Evolutionary conservation across 2,113 vertebrate species (phyloP), one percentile per base, ranked within the genome.

Genomic region (Machaerirhynchus nigripectus): DNA sequence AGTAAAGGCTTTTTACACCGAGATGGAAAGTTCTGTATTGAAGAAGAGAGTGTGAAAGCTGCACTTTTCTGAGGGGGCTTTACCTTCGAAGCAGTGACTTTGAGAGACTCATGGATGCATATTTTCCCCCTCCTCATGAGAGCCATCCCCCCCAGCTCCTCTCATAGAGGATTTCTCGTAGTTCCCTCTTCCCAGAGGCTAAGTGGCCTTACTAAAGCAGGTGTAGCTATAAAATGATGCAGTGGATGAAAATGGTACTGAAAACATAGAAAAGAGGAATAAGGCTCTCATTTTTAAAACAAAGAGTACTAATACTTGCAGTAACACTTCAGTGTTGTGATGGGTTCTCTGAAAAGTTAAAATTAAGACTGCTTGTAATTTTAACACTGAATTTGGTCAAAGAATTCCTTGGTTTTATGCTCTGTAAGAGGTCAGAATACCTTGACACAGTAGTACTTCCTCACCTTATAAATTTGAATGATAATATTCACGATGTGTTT

Each of bases 1-100:
- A 92, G 40, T 67, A 81, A 90, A 87, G 49, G 39, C 33, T 81
- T 90, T 90, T 81, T 73, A 61, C 20, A 11, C 0, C 0, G 27
- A 50, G 28, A 20, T 42, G 33, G 42, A 57, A 77, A 77, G 81
- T 50, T 57, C 63, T 92, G 83, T 50, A 50, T 57, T n/a, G 35
- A 50, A 42, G 40, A 79, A 67, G 18, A 60, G 50, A 35, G 44
- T 52, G 1, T 17, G 33, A 94, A 89, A 89, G 27, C 19, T 81
- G 24, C 30, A 7, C 5, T 75, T 53, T 37, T 37, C 31, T 0
- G 0, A 49, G 47, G 3, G 10, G 9, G 6, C 2, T 46, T 13
- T 47, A 1, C 10, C 30, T 49, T 33, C 1, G 1, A 69, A 61
- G 15, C 13, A 78, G 44, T 16, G 53, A 44, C 13, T 71, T 26